Conservation (phyloP, 2,888 invertebrate genomes). For the Timandra comae region DNA sequence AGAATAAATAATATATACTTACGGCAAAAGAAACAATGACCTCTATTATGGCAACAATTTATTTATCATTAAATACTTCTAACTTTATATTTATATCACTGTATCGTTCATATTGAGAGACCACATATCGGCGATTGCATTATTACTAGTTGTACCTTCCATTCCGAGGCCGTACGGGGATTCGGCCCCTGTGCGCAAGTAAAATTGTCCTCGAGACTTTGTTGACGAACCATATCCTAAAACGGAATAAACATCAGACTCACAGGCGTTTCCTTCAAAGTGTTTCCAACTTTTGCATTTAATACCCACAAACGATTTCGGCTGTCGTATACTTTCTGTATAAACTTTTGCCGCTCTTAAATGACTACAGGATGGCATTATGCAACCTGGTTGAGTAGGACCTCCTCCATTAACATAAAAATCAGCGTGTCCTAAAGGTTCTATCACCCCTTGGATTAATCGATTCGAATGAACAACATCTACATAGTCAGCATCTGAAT, state of each 20-base stretch:
- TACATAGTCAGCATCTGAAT: constrained; percentile 62
- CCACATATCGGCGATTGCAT: constrained; percentile 34
- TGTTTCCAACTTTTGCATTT: constrained; percentile 58
- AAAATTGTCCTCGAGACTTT: constrained; percentile 60
- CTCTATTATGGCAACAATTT: too few relatives aligned
- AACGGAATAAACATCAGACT: constrained; percentile 46
- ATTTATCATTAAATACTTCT: constrained; percentile 7
- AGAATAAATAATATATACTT: too few relatives aligned
- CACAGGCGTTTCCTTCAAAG: constrained; percentile 55
- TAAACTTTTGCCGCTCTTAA: constrained; percentile 63
- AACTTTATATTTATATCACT: constrained; percentile 18
- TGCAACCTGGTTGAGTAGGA: constrained; percentile 82
- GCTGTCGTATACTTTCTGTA: constrained; percentile 55
- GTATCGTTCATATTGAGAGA: constrained; percentile 30
- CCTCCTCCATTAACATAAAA: constrained; percentile 85
- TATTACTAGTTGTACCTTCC: constrained; percentile 46
- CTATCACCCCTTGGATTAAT: constrained; percentile 64
- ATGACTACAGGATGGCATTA: constrained; percentile 69
- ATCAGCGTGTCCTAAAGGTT: constrained; percentile 82
- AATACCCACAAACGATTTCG: constrained; percentile 57
- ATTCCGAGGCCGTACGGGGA: constrained; percentile 62
- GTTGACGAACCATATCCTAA: constrained; percentile 66
- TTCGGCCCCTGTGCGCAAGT: constrained; percentile 51
- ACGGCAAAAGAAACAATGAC: too few relatives aligned
- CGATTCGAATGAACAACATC: constrained; percentile 66